These are phyloP conservation scores for Phycodurus eques DNA, from an alignment of 2,113 vertebrate genomes.

Conservation along the genomic window DNA sequence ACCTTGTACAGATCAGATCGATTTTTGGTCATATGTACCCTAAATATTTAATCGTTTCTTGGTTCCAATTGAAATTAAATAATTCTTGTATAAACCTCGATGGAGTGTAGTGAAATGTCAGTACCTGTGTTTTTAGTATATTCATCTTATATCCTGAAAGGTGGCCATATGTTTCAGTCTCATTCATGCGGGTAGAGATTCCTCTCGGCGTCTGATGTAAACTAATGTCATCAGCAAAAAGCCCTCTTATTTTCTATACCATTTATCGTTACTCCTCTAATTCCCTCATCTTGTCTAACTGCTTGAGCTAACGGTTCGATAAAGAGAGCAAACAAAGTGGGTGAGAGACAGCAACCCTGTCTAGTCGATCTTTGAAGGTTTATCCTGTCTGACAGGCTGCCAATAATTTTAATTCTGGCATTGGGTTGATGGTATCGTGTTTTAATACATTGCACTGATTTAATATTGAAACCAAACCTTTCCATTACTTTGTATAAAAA, in stretches of 20 bases:
- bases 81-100: too few relatives aligned
- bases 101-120: too few relatives aligned
- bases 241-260: not conserved
- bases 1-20: too few relatives aligned
- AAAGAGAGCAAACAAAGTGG: not conserved
- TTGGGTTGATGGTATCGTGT: constrained; percentile 16
- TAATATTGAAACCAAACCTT: not conserved
- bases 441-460: constrained; percentile 3
- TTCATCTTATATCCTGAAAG: too few relatives aligned
- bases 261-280: not conserved
- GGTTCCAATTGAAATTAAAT: too few relatives aligned
- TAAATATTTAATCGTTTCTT: too few relatives aligned
- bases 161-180: too few relatives aligned
- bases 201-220: too few relatives aligned
- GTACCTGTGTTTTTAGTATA: too few relatives aligned
- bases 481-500: not conserved
- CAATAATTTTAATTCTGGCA: constrained; percentile 14
- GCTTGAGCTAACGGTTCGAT: not conserved
- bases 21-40: too few relatives aligned
- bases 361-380: not conserved
- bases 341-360: not conserved
- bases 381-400: not conserved
- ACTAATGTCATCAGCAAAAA: not conserved
- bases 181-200: too few relatives aligned
- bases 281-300: not conserved